A percentile compares a stretch with the other conserved stretches of the same genome.
These are phyloP conservation scores for Caranx melampygus DNA, from an alignment of 2,113 vertebrate genomes.

Conservation along the genomic window DNA sequence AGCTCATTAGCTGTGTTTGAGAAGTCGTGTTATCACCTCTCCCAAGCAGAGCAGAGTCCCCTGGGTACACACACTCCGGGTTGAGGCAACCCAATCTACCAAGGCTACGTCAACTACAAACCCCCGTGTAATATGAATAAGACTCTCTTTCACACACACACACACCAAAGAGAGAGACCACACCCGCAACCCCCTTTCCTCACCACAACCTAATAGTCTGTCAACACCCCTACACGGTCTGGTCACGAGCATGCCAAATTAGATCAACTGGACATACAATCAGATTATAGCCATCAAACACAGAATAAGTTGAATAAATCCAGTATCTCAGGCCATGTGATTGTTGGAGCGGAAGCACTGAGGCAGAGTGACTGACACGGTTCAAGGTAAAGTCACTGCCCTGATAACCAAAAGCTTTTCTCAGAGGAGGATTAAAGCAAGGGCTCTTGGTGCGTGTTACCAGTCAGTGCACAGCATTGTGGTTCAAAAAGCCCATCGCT, in stretches of 20 bases:
- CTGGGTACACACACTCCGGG: slow-evolving; percentile 44
- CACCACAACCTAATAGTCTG: slow-evolving; percentile 51
- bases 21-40: slow-evolving; percentile 51
- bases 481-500: neutral
- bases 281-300: slow-evolving; percentile 61
- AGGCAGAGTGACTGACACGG: slow-evolving; percentile 39
- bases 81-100: slow-evolving; percentile 52
- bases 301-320: slow-evolving; percentile 61
- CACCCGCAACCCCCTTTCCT: neutral
- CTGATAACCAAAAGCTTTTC: slow-evolving; percentile 31
- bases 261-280: slow-evolving; percentile 71
- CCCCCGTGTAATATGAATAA: slow-evolving; percentile 64
- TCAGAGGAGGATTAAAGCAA: slow-evolving; percentile 27
- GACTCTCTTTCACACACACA: slow-evolving; percentile 33
- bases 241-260: slow-evolving; percentile 61
- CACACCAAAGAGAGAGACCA: slow-evolving; percentile 33
- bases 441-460: neutral
- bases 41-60: slow-evolving; percentile 52
- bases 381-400: slow-evolving; percentile 37
- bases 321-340: slow-evolving; percentile 44
- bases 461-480: slow-evolving; percentile 1
- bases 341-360: slow-evolving; percentile 50
- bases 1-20: slow-evolving; percentile 63
- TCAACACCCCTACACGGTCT: slow-evolving; percentile 49
- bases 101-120: slow-evolving; percentile 8